Evolutionary conservation across 2,888 invertebrate genomes (phyloP).

Genomic region (Heliconius ethilla): DNA sequence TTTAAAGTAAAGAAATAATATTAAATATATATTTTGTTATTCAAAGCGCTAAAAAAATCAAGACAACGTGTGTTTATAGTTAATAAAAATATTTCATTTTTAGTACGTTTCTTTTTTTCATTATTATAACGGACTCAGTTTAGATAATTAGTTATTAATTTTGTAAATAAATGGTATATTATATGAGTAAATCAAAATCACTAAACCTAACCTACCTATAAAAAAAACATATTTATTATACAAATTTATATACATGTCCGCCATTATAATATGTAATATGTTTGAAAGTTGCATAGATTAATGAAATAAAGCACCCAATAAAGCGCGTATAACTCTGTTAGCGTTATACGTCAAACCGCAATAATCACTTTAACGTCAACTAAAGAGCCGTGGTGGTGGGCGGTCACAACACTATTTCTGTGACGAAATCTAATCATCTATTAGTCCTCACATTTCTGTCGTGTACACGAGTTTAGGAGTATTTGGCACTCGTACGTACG

Average conservation of each 20-base stretch:
- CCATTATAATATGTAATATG: not conserved
- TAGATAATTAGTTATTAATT: not conserved
- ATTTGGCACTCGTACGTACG: not conserved
- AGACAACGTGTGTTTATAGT: too few species aligned
- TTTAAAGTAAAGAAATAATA: not conserved
- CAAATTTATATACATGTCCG: too few species aligned
- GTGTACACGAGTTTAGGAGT: slow-evolving; percentile 8
- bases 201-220: not conserved
- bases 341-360: slow-evolving; percentile 23
- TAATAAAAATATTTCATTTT: too few species aligned
- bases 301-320: slow-evolving; percentile 12
- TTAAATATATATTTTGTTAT: too few species aligned
- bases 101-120: too few species aligned
- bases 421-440: slow-evolving; percentile 26
- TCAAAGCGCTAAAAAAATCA: too few species aligned
- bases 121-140: too few species aligned
- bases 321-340: slow-evolving; percentile 20
- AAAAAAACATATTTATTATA: too few species aligned
- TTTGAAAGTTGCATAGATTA: slow-evolving; percentile 13
- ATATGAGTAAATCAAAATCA: not conserved
- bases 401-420: slow-evolving; percentile 27
- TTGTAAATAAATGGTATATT: not conserved
- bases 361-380: slow-evolving; percentile 30
- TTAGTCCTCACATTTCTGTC: slow-evolving; percentile 22
- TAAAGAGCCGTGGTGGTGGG: slow-evolving; percentile 29